A percentile compares a stretch with the other conserved stretches of the same genome.
These are phyloP conservation scores for Lasioglossum vierecki DNA, from an alignment of 2,888 invertebrate genomes.

Conservation along the genomic window DNA sequence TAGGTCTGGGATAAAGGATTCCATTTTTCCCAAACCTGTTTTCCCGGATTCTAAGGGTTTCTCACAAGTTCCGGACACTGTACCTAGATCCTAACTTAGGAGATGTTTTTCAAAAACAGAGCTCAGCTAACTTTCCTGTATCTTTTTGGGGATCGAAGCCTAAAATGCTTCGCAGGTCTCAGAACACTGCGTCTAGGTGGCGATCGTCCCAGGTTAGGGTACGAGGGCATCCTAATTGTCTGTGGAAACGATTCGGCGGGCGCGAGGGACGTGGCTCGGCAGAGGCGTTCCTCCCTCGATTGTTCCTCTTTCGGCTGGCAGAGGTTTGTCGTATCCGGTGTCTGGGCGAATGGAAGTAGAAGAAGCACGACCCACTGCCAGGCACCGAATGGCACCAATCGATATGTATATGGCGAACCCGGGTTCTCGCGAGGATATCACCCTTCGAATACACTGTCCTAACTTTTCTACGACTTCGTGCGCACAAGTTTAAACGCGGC, in stretches of 20 bases:
- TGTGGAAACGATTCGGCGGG: slow-evolving; percentile 5
- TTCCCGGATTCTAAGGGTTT: neutral
- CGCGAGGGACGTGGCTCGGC: neutral
- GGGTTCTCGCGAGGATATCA: slow-evolving; percentile 62
- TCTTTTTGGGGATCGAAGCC: neutral
- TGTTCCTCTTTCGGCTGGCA: slow-evolving; percentile 46
- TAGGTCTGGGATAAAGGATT: neutral
- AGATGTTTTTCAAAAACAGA: neutral
- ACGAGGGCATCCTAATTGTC: neutral
- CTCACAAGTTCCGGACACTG: neutral
- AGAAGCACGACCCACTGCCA: slow-evolving; percentile 73
- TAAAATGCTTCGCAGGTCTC: neutral
- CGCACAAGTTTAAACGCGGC: slow-evolving; percentile 33
- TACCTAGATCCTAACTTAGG: neutral
- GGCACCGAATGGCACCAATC: slow-evolving; percentile 83
- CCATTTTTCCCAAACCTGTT: neutral
- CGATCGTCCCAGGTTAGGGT: neutral
- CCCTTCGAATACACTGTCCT: slow-evolving; percentile 50
- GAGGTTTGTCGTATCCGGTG: slow-evolving; percentile 62
- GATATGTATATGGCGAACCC: slow-evolving; percentile 77
- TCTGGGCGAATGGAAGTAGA: slow-evolving; percentile 68
- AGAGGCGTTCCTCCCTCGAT: slow-evolving; percentile 21
- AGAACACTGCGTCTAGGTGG: neutral
- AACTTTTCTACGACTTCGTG: slow-evolving; percentile 61
- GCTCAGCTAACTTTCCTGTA: neutral